These are phyloP conservation scores for Harpalus rufipes DNA, from an alignment of 2,888 invertebrate species.

Conservation along the genomic window DNA sequence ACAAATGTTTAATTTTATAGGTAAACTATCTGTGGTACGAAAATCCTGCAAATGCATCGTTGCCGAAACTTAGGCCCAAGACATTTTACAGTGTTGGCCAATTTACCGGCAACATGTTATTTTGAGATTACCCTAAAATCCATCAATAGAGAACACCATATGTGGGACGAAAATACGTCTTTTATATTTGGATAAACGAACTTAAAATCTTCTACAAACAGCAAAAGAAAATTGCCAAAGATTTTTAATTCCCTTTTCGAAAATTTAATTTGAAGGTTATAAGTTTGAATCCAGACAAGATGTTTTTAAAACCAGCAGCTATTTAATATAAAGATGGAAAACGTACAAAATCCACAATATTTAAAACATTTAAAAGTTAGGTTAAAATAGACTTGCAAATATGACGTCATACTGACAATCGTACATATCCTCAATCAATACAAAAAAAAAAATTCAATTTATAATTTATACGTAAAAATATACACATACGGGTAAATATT, in stretches of 20 bases:
- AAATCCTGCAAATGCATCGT: neutral
- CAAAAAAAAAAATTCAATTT: no score
- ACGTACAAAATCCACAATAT: neutral
- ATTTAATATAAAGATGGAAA: neutral
- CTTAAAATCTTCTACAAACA: no score
- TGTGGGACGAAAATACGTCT: no score
- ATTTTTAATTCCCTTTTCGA: no score
- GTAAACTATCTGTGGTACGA: neutral
- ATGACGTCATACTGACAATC: neutral
- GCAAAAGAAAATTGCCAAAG: neutral
- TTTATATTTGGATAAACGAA: no score
- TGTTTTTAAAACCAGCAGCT: neutral
- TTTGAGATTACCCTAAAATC: neutral
- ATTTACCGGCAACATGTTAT: neutral
- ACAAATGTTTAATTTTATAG: neutral
- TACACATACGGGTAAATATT: neutral
- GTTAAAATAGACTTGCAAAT: neutral
- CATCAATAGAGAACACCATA: no score
- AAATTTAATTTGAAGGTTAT: neutral
- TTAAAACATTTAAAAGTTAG: no score
- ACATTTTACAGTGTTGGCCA: neutral
- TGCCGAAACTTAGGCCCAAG: neutral
- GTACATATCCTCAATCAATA: neutral
- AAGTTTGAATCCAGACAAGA: neutral
- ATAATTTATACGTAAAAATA: neutral